Percentiles rank a stretch among this genome's conserved stretches.
Evolutionary conservation across 2,888 invertebrate species (phyloP).

Genomic region (Tinea pellionella): DNA sequence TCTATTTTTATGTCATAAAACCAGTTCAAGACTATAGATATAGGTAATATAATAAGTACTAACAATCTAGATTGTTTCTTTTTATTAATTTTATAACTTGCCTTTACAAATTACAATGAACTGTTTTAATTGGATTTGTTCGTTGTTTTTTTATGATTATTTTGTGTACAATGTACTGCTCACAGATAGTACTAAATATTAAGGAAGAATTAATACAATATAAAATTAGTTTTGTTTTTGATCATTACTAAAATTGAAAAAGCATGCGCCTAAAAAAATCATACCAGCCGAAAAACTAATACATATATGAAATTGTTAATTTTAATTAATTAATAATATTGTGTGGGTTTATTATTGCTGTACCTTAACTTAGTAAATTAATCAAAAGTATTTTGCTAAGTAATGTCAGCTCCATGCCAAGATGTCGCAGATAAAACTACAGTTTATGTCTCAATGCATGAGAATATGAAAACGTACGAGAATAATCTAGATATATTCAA

Average conservation of each 20-base stretch:
- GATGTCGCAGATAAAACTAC: not conserved
- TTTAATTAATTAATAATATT: no score
- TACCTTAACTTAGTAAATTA: no score
- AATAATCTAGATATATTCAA: not conserved
- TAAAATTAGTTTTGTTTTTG: no score
- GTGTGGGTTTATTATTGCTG: no score
- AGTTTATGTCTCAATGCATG: not conserved
- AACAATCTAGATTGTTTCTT: not conserved
- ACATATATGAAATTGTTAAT: no score
- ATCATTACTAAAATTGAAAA: no score
- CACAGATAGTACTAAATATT: no score
- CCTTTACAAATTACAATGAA: not conserved
- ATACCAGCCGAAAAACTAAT: no score
- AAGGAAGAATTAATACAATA: no score
- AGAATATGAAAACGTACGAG: not conserved
- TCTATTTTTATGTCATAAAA: slow-evolving; percentile 11
- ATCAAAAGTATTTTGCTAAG: not conserved
- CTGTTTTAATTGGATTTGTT: not conserved
- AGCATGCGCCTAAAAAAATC: no score
- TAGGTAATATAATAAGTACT: not conserved
- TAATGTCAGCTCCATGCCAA: not conserved
- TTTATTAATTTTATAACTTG: not conserved
- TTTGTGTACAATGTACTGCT: no score
- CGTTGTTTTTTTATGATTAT: not conserved
- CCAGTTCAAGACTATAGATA: not conserved